These are phyloP conservation scores for Lepus timidus DNA, from an alignment of 2,113 vertebrate species.

Conservation along the genomic window DNA sequence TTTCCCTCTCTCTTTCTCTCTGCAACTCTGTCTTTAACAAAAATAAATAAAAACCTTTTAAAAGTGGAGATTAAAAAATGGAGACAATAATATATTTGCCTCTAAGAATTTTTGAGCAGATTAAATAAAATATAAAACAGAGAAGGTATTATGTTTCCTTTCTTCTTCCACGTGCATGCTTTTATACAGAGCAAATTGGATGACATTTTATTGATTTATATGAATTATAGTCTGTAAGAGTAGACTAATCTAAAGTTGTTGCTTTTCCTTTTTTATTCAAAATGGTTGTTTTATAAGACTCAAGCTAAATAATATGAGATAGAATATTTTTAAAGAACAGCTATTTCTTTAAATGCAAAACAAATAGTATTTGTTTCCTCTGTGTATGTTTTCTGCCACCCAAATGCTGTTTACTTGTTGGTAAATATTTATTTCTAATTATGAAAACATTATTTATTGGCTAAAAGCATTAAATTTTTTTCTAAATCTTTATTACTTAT, in stretches of 20 bases:
- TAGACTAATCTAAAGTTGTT: neutral
- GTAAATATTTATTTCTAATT: constrained; percentile 23
- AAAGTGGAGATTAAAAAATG: no score
- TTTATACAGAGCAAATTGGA: neutral
- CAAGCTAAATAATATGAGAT: neutral
- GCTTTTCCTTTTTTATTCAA: neutral
- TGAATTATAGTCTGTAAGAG: neutral
- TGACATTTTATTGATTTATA: neutral
- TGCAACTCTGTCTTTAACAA: no score
- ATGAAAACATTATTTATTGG: neutral
- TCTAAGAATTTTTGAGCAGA: neutral
- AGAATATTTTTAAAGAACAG: constrained; percentile 25
- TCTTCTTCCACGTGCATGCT: neutral
- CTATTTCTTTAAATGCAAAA: neutral
- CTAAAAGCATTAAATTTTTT: neutral
- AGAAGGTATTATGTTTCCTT: neutral
- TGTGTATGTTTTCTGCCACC: neutral
- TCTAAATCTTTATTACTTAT: neutral
- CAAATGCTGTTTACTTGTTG: neutral
- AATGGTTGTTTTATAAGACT: neutral
- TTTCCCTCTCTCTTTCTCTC: no score
- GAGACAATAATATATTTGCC: neutral
- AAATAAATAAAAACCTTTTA: no score
- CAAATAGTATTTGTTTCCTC: neutral
- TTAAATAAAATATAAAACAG: neutral